Evolutionary conservation across 2,888 invertebrate species (phyloP), one percentile per base, ranked within the genome.

Genomic region (Eucriotettix oculatus): DNA sequence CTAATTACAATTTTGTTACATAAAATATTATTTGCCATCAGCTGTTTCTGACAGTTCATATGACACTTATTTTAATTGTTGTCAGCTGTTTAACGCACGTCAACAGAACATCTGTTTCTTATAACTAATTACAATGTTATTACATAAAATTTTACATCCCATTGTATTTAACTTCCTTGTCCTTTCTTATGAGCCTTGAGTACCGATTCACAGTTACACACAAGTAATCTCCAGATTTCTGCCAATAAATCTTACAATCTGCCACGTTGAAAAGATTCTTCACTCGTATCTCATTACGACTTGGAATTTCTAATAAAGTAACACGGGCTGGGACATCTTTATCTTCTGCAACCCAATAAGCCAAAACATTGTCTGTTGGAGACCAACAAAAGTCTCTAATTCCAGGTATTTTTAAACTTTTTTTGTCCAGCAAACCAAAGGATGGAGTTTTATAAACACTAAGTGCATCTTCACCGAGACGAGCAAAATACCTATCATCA

Each of bases 161-260:
- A 56, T 91, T 87, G 74, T 96, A 98, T 74, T 97, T 97, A 59
- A 86, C 82, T 69, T 95, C 95, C 67, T 96, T 93, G 71, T 97
- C 96, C 70, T 94, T 94, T 69, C 91, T 90, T 16, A 61, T 61
- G n/a, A 87, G 83, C 77, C 95, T 96, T 7, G 89, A 85, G 73
- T 85, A 88, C 61, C 88, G 79, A 72, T 92, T 91, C 1, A 92
- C 89, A 77, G 98, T 97, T 0, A 98, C 97, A 68, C 98, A 97
- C 41, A 99, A 79, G 72, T 95, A 96, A 72, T 98, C 96, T 0
- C 99, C 99, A 40, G 87, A 90, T 74, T 95, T 95, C 74, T 99
- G 99, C 99, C 99, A 99, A 73, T 95, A 95, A 72, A 99, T 91
- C 69, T 95, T 94, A 72, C 97, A 97, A 72, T 97, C 96, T 1